Conservation (phyloP, 2,888 invertebrate species). For the Pelosia muscerda region DNA sequence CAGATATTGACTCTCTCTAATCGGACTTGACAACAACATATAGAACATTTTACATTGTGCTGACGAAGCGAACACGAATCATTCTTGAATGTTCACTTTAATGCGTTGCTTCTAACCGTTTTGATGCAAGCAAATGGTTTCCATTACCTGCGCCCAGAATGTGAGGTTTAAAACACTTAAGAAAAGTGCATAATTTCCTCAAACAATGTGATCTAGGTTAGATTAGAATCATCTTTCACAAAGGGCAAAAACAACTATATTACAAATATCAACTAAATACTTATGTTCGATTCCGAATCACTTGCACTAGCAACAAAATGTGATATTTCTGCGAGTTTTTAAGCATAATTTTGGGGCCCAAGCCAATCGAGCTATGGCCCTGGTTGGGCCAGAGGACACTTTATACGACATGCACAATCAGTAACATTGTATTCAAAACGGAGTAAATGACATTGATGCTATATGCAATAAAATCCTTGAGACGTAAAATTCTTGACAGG, state of each 20-base stretch:
- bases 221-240: too few relatives aligned
- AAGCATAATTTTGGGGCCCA: too few relatives aligned
- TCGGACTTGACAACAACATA: constrained; percentile 3
- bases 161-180: constrained; percentile 18
- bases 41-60: constrained; percentile 44
- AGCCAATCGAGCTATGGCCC: too few relatives aligned
- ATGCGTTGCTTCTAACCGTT: constrained; percentile 32
- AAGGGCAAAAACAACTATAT: not conserved
- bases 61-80: constrained; percentile 37
- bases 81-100: constrained; percentile 31
- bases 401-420: too few relatives aligned
- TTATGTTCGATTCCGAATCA: too few relatives aligned
- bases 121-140: constrained; percentile 41
- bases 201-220: constrained; percentile 5
- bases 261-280: not conserved
- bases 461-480: too few relatives aligned
- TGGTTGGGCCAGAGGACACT: too few relatives aligned
- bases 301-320: too few relatives aligned
- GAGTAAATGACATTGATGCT: too few relatives aligned
- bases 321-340: too few relatives aligned
- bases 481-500: too few relatives aligned
- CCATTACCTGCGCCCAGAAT: constrained; percentile 53
- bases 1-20: constrained; percentile 6
- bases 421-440: too few relatives aligned
- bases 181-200: not conserved